phyloP scores from a whole-genome alignment of 2,797 vertebrate genomes.

The Huso huso region DNA sequence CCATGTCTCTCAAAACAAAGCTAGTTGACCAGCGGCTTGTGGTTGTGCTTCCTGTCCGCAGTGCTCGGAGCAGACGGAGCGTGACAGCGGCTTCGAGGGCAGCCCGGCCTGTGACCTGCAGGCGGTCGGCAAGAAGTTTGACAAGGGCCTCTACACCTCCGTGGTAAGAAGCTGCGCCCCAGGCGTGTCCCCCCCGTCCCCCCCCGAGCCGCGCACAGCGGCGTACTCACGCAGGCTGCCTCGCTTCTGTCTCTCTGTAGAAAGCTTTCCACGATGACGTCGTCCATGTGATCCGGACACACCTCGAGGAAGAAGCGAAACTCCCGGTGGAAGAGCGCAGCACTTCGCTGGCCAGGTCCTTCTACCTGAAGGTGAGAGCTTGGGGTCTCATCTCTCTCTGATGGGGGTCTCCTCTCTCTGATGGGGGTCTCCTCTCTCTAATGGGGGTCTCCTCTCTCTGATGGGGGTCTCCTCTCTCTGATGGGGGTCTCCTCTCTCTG shows the following conservation, averaged over 20 bases:
- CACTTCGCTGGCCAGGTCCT: slow-evolving; percentile 63
- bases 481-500: too few relatives aligned
- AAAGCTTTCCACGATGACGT: slow-evolving; percentile 74
- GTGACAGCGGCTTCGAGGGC: slow-evolving; percentile 45
- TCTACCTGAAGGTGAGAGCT: slow-evolving; percentile 65
- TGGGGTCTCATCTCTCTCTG: neutral
- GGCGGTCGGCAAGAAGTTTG: slow-evolving; percentile 75
- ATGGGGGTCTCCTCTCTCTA: too few relatives aligned
- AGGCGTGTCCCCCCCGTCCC: neutral
- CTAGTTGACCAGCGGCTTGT: too few relatives aligned
- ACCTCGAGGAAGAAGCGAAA: slow-evolving; percentile 54
- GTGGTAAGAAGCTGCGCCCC: slow-evolving; percentile 60
- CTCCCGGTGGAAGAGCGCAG: slow-evolving; percentile 55
- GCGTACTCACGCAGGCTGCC: neutral
- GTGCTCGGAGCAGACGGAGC: slow-evolving; percentile 58
- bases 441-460: too few relatives aligned
- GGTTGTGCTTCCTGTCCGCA: slow-evolving; percentile 31
- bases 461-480: too few relatives aligned
- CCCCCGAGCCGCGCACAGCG: neutral
- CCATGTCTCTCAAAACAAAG: neutral
- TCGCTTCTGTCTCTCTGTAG: slow-evolving; percentile 30
- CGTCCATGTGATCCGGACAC: slow-evolving; percentile 59
- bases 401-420: too few relatives aligned
- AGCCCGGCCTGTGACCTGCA: slow-evolving; percentile 69
- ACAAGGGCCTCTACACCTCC: slow-evolving; percentile 75